These are phyloP conservation scores for Spatula versicolor DNA, from an alignment of 2,797 vertebrate species.

Conservation along the genomic window DNA sequence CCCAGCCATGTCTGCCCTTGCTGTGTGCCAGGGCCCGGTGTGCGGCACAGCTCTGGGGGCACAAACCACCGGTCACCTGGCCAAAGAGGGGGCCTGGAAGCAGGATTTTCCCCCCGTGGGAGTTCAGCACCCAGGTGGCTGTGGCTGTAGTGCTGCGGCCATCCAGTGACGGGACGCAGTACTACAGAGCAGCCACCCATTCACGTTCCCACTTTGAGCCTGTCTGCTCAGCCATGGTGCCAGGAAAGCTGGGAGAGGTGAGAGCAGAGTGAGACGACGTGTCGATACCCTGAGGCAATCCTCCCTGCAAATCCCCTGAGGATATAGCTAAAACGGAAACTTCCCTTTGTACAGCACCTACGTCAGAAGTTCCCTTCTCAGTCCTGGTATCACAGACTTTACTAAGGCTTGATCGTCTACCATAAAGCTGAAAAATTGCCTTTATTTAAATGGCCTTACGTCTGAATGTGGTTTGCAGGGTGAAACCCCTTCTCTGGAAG, in stretches of 20 bases:
- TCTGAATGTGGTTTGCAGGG: background rate
- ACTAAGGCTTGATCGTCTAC: background rate
- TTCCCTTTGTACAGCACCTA: background rate
- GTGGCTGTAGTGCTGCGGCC: background rate
- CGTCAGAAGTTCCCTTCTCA: background rate
- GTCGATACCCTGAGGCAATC: background rate
- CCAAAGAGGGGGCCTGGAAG: background rate
- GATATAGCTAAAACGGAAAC: background rate
- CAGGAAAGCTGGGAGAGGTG: background rate
- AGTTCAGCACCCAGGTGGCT: background rate
- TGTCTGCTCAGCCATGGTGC: background rate
- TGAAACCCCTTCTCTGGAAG: background rate
- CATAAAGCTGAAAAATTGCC: background rate
- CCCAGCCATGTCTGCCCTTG: background rate
- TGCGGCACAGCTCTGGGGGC: background rate
- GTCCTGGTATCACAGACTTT: background rate
- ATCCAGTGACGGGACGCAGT: background rate
- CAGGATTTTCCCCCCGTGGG: fast-evolving
- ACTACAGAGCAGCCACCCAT: background rate
- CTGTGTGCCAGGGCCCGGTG: fast-evolving
- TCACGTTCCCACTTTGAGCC: background rate
- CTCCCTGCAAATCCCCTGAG: conserved; percentile 52
- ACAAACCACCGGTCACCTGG: background rate
- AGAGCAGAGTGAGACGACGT: background rate
- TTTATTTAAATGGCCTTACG: background rate